These are phyloP conservation scores for Fragum fragum DNA, from an alignment of 2,888 invertebrate genomes.

Conservation along the genomic window DNA sequence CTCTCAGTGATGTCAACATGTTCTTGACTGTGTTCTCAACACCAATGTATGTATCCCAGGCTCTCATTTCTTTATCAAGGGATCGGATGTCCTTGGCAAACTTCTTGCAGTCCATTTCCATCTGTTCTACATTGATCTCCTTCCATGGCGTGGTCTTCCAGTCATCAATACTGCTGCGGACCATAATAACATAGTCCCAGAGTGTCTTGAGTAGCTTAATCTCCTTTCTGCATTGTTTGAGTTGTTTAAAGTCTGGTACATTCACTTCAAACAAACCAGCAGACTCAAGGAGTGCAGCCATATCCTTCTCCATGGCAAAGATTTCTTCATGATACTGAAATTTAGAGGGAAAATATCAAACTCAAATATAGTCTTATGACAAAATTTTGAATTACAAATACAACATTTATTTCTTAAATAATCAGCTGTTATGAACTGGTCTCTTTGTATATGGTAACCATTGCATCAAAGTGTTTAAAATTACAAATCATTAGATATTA, in stretches of 20 bases:
- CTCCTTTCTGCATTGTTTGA: constrained; percentile 97
- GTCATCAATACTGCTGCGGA: constrained; percentile 96
- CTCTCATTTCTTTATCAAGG: constrained; percentile 97
- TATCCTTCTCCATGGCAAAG: constrained; percentile 93
- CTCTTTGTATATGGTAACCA: no score
- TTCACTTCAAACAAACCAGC: constrained; percentile 98
- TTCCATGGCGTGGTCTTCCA: constrained; percentile 99
- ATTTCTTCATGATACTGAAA: constrained; percentile 93
- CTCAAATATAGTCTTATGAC: no score
- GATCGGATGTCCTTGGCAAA: constrained; percentile 93
- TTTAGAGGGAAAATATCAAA: not conserved
- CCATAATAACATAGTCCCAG: constrained; percentile 97
- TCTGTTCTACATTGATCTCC: constrained; percentile 98
- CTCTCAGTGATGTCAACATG: constrained; percentile 97
- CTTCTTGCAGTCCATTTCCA: constrained; percentile 99
- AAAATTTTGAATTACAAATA: no score
- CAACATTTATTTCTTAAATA: no score
- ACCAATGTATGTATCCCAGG: constrained; percentile 96
- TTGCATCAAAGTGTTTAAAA: no score
- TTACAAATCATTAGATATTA: no score
- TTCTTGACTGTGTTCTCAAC: constrained; percentile 97
- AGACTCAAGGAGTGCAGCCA: constrained; percentile 94
- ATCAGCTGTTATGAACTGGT: no score
- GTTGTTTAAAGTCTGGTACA: constrained; percentile 96
- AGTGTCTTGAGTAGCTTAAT: constrained; percentile 93